Evolutionary conservation across 2,113 vertebrate species (phyloP).

Genomic region (Hippocampus comes): DNA sequence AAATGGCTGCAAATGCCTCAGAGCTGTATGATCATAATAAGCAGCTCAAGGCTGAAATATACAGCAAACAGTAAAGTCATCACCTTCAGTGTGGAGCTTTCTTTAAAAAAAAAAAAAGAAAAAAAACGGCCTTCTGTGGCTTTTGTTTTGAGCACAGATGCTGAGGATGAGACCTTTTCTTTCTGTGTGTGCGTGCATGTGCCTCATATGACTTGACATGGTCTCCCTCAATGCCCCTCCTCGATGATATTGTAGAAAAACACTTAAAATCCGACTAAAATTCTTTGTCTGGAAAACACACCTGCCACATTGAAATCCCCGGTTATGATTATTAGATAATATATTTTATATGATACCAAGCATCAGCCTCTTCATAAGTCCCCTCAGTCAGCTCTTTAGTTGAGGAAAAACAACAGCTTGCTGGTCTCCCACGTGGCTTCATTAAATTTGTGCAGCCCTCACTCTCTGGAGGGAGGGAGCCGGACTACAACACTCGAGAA

Average conservation of each 20-base stretch:
- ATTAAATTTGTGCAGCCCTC: constrained; percentile 64
- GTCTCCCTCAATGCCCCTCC: constrained; percentile 53
- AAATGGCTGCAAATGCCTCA: not conserved
- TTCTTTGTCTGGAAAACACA: not conserved
- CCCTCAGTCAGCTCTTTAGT: constrained; percentile 31
- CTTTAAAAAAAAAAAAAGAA: not conserved
- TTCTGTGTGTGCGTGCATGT: not conserved
- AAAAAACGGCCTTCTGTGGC: not conserved
- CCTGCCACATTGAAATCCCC: not conserved
- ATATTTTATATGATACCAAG: not conserved
- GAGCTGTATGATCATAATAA: not conserved
- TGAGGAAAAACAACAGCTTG: constrained; percentile 71
- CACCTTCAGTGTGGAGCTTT: not conserved
- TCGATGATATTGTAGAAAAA: constrained; percentile 5
- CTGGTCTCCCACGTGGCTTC: constrained; percentile 65
- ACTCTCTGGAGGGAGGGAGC: constrained; percentile 15
- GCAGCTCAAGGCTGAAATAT: not conserved
- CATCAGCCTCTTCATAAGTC: constrained; percentile 3
- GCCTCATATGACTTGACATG: constrained; percentile 60
- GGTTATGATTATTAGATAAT: not conserved
- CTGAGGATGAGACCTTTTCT: constrained; percentile 64
- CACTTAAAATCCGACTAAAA: not conserved
- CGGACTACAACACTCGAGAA: constrained; percentile 39
- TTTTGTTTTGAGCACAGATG: constrained; percentile 36
- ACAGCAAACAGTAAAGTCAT: not conserved